These are phyloP conservation scores for Trochalopteron elliotii DNA, from an alignment of 2,113 vertebrate species.

Conservation along the genomic window DNA sequence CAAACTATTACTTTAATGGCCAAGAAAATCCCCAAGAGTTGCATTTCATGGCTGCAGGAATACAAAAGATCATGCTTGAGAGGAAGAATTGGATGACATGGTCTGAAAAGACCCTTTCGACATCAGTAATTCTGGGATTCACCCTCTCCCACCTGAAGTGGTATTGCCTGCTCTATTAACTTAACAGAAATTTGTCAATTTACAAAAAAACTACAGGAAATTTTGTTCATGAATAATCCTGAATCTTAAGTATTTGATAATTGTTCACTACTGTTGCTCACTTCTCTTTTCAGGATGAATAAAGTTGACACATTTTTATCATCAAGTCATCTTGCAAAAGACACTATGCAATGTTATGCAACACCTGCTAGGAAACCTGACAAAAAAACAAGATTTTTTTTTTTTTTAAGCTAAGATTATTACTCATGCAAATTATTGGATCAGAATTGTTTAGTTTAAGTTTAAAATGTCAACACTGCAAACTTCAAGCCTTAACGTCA, in stretches of 20 bases:
- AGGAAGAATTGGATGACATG: accelerated
- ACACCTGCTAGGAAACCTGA: background rate
- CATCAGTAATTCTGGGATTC: background rate
- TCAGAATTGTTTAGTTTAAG: background rate
- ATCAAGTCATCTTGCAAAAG: background rate
- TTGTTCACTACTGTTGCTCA: background rate
- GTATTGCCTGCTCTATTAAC: background rate
- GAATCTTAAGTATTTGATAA: background rate
- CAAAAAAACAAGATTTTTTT: background rate
- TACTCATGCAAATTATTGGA: background rate
- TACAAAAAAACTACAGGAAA: background rate
- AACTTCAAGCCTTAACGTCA: background rate
- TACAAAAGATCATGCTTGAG: background rate
- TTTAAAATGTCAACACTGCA: background rate
- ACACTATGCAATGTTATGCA: background rate
- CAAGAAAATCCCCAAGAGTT: background rate
- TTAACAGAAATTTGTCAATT: background rate
- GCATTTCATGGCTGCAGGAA: background rate
- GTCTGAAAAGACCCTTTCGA: background rate
- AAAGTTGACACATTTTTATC: background rate
- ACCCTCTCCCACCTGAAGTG: background rate
- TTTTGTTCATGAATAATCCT: background rate
- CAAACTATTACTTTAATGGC: background rate
- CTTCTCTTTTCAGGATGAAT: background rate
- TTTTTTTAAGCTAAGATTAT: background rate